Conservation (phyloP, 2,888 invertebrate species). For the Callosobruchus maculatus region DNA sequence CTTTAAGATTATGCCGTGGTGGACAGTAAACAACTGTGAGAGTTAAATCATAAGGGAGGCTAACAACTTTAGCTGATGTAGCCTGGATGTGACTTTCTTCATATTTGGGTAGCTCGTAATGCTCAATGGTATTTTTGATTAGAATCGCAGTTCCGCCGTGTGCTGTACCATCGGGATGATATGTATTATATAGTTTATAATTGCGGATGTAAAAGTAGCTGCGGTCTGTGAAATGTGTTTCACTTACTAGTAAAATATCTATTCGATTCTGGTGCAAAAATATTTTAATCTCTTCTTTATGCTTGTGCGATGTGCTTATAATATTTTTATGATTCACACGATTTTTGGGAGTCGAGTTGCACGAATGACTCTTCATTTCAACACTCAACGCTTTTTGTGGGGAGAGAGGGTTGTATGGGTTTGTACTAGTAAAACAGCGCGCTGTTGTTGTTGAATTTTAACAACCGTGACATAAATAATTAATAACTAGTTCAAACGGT, state of each 20-base stretch:
- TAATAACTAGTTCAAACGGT: no score
- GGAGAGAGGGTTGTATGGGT: no score
- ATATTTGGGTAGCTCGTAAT: neutral
- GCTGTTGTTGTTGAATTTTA: no score
- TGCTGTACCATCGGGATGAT: slow-evolving; percentile 1
- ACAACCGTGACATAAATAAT: no score
- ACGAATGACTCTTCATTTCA: no score
- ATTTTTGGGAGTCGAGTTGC: no score
- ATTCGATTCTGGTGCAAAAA: neutral
- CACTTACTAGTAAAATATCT: neutral
- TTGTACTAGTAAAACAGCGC: no score
- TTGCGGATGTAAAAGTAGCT: neutral
- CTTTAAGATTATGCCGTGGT: neutral
- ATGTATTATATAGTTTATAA: neutral
- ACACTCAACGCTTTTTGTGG: no score
- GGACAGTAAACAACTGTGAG: neutral
- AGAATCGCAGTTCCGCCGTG: slow-evolving; percentile 2
- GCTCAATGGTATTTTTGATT: slow-evolving; percentile 1
- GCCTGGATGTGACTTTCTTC: neutral
- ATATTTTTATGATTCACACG: no score
- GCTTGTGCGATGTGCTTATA: no score
- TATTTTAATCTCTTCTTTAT: slow-evolving; percentile 1
- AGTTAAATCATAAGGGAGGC: neutral
- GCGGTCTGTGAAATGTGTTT: slow-evolving; percentile 1
- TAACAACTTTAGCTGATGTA: neutral